Base-by-base conservation (phyloP, 2,797 vertebrate species). In the Anomalospiza imberbis region DNA sequence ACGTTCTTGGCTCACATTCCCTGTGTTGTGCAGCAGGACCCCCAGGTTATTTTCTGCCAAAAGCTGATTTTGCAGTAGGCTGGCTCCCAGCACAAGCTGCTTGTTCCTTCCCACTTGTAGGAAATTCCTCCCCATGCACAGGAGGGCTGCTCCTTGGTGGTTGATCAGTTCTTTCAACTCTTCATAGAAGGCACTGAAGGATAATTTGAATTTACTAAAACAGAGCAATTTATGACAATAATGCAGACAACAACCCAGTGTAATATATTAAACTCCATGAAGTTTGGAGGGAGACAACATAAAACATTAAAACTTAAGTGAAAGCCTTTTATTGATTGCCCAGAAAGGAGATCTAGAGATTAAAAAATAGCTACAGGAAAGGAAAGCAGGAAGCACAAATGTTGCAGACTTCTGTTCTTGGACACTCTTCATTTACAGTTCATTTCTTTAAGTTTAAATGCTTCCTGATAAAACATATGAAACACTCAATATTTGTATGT, bases 121-220 rank as follows among this genome's bases (percentile, higher is more conserved):
- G 25, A 38, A 75, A 40, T 79, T 54, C 36, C 24, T 72, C 15
- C 40, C 45, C 32, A 28, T 24, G 29, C 67, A 68, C 26, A 44
- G 24, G 25, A 67, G 25, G 32, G 7, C 9, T 74, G 18, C 17
- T 86, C 9, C 18, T 24, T 47, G 42, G 19, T 17, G 6, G 22
- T 1, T 44, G 26, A 38, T 91, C 3, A 75, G 29, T 72, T 78
- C 82, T 87, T 73, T 66, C 74, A 92, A 7, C 88, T 88, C 94
- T 90, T 94, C 83, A 76, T 80, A 84, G 67, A 93, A 73, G 74
- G 45, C 34, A 65, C 54, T 80, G 58, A 88, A 87, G 61, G 90
- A 91, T 91, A 95, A 95, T 96, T 96, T 87, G 74, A 68, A 70
- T 92, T 54, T 90, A 80, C 66, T 93, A 74, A 95, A 91, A 48